Conservation (phyloP, 2,888 invertebrate genomes). For the Limnephilus marmoratus region DNA sequence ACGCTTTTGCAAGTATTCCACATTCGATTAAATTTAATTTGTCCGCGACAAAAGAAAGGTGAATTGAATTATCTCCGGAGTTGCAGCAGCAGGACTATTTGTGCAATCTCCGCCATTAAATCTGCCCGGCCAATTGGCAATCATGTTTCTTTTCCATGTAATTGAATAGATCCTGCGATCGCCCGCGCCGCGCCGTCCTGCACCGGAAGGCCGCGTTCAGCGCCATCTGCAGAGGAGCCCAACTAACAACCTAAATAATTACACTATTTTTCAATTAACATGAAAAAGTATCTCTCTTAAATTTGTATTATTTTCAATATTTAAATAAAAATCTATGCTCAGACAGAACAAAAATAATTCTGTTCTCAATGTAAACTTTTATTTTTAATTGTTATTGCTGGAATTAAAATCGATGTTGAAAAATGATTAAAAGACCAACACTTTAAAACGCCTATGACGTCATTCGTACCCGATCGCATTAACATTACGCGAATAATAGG, state of each 20-base stretch:
- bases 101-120: constrained; percentile 61
- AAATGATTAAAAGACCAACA: too few species aligned
- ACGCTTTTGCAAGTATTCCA: constrained; percentile 2
- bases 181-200: constrained; percentile 44
- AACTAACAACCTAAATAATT: background rate
- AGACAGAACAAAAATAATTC: too few species aligned
- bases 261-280: background rate
- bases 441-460: too few species aligned
- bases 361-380: too few species aligned
- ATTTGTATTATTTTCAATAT: too few species aligned
- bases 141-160: constrained; percentile 65
- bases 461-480: too few species aligned
- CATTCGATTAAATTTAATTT: constrained; percentile 37
- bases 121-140: constrained; percentile 65
- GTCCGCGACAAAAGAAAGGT: constrained; percentile 19
- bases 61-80: constrained; percentile 29
- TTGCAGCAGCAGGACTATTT: constrained; percentile 24
- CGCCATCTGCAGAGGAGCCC: constrained; percentile 17
- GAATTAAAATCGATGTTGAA: too few species aligned
- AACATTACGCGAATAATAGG: too few species aligned
- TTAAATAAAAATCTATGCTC: too few species aligned
- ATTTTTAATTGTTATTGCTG: too few species aligned
- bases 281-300: too few species aligned
- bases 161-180: constrained; percentile 63
- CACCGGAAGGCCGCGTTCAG: constrained; percentile 13